Evolutionary conservation across 92 coral and sea anemone species (phyloP).

Genomic region (Zoanthus sociatus): DNA sequence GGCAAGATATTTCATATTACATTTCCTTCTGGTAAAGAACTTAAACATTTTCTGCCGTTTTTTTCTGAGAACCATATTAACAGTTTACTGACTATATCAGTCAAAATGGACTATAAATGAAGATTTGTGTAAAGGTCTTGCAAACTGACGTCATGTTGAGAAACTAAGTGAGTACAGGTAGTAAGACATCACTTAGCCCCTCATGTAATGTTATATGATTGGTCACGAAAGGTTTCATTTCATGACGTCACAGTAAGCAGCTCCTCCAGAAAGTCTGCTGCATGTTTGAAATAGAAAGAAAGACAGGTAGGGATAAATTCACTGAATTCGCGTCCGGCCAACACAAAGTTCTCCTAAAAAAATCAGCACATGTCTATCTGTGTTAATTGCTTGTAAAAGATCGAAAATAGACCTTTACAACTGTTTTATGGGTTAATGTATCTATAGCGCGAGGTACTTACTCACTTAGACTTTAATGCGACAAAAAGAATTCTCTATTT

Average conservation of each 20-base stretch:
- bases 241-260: conserved; percentile 23
- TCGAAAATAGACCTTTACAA: not conserved
- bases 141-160: conserved; percentile 27
- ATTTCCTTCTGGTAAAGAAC: not conserved
- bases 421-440: not conserved
- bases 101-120: not conserved
- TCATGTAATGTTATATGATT: conserved; percentile 5
- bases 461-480: not conserved
- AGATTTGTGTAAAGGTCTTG: not conserved
- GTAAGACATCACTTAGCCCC: conserved; percentile 20
- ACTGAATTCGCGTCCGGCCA: not conserved
- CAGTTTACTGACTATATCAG: not conserved
- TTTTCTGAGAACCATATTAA: not conserved
- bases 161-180: conserved; percentile 1
- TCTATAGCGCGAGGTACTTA: not conserved
- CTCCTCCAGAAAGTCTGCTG: not conserved
- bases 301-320: not conserved
- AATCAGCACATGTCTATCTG: not conserved
- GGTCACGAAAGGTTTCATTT: conserved; percentile 21
- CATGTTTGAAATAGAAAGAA: not conserved
- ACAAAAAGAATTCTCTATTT: conserved; percentile 38
- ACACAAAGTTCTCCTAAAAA: not conserved
- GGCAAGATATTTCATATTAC: not conserved
- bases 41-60: not conserved
- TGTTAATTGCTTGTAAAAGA: not conserved